phyloP scores from a whole-genome alignment of 2,113 vertebrate genomes.

The Embiotoca jacksoni region DNA sequence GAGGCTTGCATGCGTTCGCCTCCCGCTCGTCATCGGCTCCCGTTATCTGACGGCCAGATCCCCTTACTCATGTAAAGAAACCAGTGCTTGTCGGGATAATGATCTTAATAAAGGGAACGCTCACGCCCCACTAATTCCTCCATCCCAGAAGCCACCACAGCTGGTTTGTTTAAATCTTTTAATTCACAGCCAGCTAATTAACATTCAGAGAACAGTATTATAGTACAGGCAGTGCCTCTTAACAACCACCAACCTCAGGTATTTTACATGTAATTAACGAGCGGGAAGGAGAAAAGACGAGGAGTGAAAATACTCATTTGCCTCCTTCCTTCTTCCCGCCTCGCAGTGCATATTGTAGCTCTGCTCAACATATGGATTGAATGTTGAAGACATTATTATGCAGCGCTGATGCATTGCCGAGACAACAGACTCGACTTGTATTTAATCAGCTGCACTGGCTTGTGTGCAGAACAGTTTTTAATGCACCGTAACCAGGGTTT shows the following conservation, averaged over 20 bases:
- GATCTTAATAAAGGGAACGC: slow-evolving; percentile 82
- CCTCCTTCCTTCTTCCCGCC: slow-evolving; percentile 51
- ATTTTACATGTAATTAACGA: slow-evolving; percentile 83
- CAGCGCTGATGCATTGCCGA: slow-evolving; percentile 64
- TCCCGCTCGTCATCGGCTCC: slow-evolving; percentile 43
- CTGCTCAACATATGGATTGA: slow-evolving; percentile 40
- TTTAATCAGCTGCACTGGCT: slow-evolving; percentile 69
- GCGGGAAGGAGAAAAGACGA: slow-evolving; percentile 43
- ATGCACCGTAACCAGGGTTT: slow-evolving; percentile 65
- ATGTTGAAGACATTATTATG: slow-evolving; percentile 56
- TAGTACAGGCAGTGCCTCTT: slow-evolving; percentile 70
- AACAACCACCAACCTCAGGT: slow-evolving; percentile 77
- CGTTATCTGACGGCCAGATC: slow-evolving; percentile 63
- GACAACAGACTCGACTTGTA: slow-evolving; percentile 64
- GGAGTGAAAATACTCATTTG: slow-evolving; percentile 67
- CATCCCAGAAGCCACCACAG: slow-evolving; percentile 83
- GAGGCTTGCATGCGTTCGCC: slow-evolving; percentile 11
- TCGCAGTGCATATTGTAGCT: slow-evolving; percentile 35
- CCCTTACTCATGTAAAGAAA: slow-evolving; percentile 76
- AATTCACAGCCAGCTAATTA: slow-evolving; percentile 85
- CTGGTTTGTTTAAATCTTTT: slow-evolving; percentile 85
- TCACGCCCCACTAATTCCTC: slow-evolving; percentile 86
- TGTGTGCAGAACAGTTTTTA: slow-evolving; percentile 69
- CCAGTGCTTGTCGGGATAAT: slow-evolving; percentile 83
- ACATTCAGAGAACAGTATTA: slow-evolving; percentile 78